A percentile compares a stretch with the other conserved stretches of the same genome.
These are phyloP conservation scores for Trematomus bernacchii DNA, from an alignment of 2,797 vertebrate species.

Conservation along the genomic window DNA sequence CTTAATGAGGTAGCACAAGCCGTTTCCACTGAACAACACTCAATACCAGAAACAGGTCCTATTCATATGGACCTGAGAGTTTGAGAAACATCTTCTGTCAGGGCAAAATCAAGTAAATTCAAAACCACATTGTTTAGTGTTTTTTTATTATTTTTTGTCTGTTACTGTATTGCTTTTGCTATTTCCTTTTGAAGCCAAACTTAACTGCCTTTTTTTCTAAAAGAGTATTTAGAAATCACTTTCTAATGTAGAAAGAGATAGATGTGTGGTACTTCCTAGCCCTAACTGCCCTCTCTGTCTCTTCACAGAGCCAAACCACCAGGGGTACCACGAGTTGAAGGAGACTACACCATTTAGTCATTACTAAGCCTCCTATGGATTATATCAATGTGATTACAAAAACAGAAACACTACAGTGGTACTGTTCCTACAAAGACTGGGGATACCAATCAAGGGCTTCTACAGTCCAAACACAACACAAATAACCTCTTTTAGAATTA, in stretches of 20 bases:
- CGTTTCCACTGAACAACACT: conserved; percentile 13
- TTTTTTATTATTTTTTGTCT: background rate
- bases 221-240: conserved; percentile 64
- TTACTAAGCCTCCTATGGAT: conserved; percentile 84
- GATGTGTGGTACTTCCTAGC: conserved; percentile 70
- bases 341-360: conserved; percentile 87
- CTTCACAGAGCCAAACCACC: conserved; percentile 89
- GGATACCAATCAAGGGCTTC: conserved; percentile 41
- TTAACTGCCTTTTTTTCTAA: conserved; percentile 60
- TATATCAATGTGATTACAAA: conserved; percentile 71
- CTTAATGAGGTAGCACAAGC: conserved; percentile 6
- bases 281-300: conserved; percentile 88
- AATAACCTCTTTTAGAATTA: conserved; percentile 69
- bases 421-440: conserved; percentile 45
- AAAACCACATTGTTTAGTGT: conserved; percentile 7
- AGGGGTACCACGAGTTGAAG: conserved; percentile 91
- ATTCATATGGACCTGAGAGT: conserved; percentile 11
- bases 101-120: conserved; percentile 2
- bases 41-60: conserved; percentile 25
- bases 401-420: conserved; percentile 29
- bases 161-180: background rate
- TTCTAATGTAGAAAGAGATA: conserved; percentile 52
- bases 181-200: conserved; percentile 22
- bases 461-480: conserved; percentile 33
- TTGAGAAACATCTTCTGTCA: conserved; percentile 13